phyloP scores from a whole-genome alignment of 2,113 vertebrate species.

The Turnix velox region DNA sequence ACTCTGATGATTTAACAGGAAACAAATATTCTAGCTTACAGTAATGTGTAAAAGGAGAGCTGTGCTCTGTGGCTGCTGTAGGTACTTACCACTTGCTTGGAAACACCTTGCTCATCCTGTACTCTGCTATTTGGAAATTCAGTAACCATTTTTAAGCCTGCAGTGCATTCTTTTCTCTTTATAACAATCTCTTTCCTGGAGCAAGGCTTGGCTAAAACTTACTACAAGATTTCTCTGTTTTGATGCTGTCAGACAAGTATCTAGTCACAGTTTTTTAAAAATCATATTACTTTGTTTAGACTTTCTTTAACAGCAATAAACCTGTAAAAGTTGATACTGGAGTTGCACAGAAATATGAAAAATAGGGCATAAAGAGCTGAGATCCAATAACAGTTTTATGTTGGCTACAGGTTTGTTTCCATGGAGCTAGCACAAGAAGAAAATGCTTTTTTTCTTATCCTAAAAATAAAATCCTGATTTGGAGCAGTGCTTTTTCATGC shows the following conservation, averaged over 20 bases:
- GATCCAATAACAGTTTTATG: not conserved
- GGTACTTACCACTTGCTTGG: not conserved
- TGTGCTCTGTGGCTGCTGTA: not conserved
- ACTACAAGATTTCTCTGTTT: not conserved
- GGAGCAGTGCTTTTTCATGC: not conserved
- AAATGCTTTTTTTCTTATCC: not conserved
- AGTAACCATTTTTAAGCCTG: fast-evolving
- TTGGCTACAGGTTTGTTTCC: not conserved
- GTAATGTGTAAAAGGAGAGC: not conserved
- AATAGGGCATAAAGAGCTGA: not conserved
- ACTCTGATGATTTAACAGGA: not conserved
- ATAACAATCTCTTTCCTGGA: not conserved
- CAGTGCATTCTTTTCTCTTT: not conserved
- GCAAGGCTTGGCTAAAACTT: not conserved
- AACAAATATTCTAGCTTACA: not conserved
- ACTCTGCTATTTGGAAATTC: not conserved
- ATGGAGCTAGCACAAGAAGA: not conserved
- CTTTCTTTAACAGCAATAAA: not conserved
- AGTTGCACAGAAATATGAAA: not conserved
- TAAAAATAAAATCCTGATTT: not conserved
- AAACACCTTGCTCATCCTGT: not conserved
- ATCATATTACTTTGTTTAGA: not conserved
- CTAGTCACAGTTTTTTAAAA: not conserved
- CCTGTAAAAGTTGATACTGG: not conserved
- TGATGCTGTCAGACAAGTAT: not conserved